Evolutionary conservation across 2,797 vertebrate genomes (phyloP), one percentile per base, ranked within the genome.

Genomic region (Myotis pilosus): DNA sequence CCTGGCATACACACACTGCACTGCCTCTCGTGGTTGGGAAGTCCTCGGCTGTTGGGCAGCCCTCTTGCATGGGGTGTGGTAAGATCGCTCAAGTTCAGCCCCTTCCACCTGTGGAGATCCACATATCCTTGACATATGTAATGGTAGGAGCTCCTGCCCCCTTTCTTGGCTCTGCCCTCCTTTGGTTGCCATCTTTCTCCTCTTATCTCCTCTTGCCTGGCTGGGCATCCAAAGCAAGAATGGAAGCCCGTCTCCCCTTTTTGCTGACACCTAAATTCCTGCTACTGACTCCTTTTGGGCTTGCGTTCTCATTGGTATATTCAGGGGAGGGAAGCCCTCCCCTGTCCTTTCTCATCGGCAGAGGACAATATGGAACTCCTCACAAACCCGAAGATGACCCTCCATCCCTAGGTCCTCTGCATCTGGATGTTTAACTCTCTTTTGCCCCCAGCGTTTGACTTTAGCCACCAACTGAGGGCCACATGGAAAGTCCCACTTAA

Each of bases 401-500:
- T 57, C 8, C 1, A 6, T 51, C 23, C 28, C 79, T 23, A 16
- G 44, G 6, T 64, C 38, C 16, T 80, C 66, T 85, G 11, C 11
- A 28, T 68, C 44, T 76, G 22, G 28, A 41, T 23, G 13, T 62
- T 95, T 28, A 51, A 71, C 57, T 75, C 13, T 84, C n/a, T 28
- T 80, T 68, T 57, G 30, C 33, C 30, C 64, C 49, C 68, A 41
- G 22, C 33, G 19, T 80, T 89, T 72, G 25, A 57, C 71, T 84
- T 74, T 62, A 49, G 66, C 20, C 10, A 68, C 41, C 55, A 68
- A 28, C 16, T 53, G 38, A 82, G 66, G 71, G 13, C 17, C 38
- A 49, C 36, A 53, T 22, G 36, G 36, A 80, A 87, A 87, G 36
- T 53, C 83, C 51, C 72, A 19, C 25, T 92, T 95, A 94, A 95